A percentile compares a stretch with the other conserved stretches of the same genome.
Evolutionary conservation across 2,113 vertebrate species (phyloP).

Genomic region (Plotosus lineatus): DNA sequence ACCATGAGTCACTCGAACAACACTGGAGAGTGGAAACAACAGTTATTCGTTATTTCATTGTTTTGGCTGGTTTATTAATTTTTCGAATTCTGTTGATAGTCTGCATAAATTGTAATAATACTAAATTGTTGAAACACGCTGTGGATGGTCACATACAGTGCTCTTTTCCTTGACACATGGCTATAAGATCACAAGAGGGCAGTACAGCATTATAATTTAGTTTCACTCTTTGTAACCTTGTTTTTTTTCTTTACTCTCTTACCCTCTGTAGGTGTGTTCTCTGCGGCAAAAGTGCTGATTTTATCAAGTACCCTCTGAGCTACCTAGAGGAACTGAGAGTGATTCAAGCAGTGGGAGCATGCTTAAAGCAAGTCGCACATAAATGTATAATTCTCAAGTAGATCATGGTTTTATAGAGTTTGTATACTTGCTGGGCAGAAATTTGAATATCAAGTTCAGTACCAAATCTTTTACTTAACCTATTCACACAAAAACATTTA

Average conservation of each 20-base stretch:
- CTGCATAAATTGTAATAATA: background rate
- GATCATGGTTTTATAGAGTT: background rate
- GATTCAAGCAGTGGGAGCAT: background rate
- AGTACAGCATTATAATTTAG: background rate
- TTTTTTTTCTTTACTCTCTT: background rate
- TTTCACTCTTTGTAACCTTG: background rate
- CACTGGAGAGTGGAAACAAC: background rate
- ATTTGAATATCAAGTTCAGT: background rate
- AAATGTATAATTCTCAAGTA: background rate
- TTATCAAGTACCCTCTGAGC: background rate
- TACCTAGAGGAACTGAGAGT: background rate
- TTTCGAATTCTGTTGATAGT: background rate
- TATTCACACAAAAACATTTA: background rate
- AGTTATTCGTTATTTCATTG: too few relatives aligned
- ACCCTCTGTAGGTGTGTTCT: slow-evolving; percentile 3
- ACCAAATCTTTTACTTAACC: background rate
- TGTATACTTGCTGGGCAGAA: too few relatives aligned
- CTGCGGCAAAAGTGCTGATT: background rate
- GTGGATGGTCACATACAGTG: background rate
- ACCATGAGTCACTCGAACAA: background rate
- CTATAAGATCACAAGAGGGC: slow-evolving; percentile 34
- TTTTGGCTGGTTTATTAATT: too few relatives aligned
- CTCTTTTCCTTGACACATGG: background rate
- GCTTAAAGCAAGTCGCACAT: background rate
- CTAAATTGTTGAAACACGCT: background rate